A percentile compares a stretch with the other conserved stretches of the same genome.
Conservation (phyloP, 2,797 vertebrate species). For the Cossypha caffra region DNA sequence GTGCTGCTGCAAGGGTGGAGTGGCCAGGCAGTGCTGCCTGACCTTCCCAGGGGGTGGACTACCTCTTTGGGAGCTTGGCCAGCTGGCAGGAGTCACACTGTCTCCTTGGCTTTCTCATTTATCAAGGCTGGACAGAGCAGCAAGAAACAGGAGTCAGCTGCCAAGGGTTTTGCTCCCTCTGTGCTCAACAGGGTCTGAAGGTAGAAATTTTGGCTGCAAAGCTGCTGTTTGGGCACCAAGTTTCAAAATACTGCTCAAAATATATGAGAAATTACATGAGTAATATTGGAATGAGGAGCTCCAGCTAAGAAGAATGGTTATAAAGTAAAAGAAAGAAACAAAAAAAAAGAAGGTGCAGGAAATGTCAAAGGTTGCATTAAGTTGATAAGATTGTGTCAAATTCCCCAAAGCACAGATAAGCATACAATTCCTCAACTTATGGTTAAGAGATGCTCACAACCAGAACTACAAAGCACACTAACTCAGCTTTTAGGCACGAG, state of each 20-base stretch:
- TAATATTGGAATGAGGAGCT: not conserved
- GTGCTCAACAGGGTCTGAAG: not conserved
- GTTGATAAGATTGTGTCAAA: not conserved
- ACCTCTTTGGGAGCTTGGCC: not conserved
- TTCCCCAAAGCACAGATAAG: not conserved
- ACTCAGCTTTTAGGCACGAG: not conserved
- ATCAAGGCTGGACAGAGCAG: not conserved
- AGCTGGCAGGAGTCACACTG: not conserved
- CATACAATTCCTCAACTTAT: not conserved
- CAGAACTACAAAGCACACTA: not conserved
- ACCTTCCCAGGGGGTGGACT: not conserved
- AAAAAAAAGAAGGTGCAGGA: not conserved
- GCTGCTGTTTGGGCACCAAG: not conserved
- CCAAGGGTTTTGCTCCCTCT: conserved; percentile 8
- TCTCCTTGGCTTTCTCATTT: conserved; percentile 21
- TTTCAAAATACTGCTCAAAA: not conserved
- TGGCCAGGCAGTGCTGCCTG: accelerated
- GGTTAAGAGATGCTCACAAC: not conserved
- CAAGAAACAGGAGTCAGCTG: not conserved
- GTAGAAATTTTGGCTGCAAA: not conserved
- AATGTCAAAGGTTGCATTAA: not conserved
- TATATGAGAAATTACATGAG: not conserved
- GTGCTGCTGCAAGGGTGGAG: not conserved
- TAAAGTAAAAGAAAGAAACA: not conserved
- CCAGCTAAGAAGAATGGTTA: not conserved